phyloP scores from a whole-genome alignment of 2,797 vertebrate genomes.

The Lerista edwardsae region DNA sequence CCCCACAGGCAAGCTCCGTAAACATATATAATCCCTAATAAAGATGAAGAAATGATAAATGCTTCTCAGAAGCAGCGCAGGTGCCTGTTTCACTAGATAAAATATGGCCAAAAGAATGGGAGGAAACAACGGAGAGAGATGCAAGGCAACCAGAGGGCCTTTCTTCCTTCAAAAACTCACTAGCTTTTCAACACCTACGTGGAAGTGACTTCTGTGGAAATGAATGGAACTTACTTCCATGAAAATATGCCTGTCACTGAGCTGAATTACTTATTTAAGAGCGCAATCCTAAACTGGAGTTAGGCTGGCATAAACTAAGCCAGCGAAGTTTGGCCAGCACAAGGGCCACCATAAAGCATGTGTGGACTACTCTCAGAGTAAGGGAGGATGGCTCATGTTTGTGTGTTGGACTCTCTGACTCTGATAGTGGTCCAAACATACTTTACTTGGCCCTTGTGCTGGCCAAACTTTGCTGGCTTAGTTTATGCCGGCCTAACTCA shows the following conservation, averaged over 20 bases:
- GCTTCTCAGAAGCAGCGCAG: conserved; percentile 53
- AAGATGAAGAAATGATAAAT: conserved; percentile 69
- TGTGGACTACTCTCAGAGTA: no score
- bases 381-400: no score
- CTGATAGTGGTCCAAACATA: no score
- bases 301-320: no score
- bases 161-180: conserved; percentile 35
- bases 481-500: no score
- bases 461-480: no score
- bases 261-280: no score
- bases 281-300: no score
- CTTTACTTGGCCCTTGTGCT: no score
- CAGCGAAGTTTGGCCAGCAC: no score
- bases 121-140: background rate
- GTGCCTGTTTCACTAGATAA: conserved; percentile 44
- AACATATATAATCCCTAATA: conserved; percentile 9
- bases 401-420: no score
- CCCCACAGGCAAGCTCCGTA: conserved; percentile 67
- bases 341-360: no score
- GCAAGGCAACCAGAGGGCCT: background rate
- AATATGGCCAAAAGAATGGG: conserved; percentile 34
- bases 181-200: conserved; percentile 20
- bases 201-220: background rate
- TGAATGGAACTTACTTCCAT: background rate
- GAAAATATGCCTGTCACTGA: background rate